These are phyloP conservation scores for Albula goreensis DNA, from an alignment of 2,113 vertebrate species.

Conservation along the genomic window DNA sequence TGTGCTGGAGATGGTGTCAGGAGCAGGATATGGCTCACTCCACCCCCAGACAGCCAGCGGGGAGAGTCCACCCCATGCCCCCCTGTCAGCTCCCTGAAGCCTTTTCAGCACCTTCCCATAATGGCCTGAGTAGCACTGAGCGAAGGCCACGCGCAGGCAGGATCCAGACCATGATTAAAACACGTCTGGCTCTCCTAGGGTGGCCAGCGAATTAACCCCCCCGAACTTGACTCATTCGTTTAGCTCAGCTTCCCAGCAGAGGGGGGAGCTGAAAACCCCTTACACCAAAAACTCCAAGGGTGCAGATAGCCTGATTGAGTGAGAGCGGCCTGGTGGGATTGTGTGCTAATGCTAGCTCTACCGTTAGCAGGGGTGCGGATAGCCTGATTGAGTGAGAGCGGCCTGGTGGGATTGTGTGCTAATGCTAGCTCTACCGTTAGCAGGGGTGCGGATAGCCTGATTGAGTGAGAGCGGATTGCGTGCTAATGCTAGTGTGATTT, in stretches of 20 bases:
- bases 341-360: background rate
- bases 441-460: too few relatives aligned
- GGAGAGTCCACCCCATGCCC: background rate
- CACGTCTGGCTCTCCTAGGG: background rate
- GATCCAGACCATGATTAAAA: background rate
- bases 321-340: background rate
- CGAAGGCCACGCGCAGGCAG: background rate
- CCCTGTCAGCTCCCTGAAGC: background rate
- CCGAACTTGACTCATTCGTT: slow-evolving; percentile 8
- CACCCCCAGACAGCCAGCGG: background rate
- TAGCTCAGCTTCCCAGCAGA: background rate
- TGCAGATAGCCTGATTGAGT: background rate
- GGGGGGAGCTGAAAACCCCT: background rate
- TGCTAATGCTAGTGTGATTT: too few relatives aligned
- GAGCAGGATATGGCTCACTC: background rate
- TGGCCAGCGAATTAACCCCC: slow-evolving; percentile 5
- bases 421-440: too few relatives aligned
- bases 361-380: too few relatives aligned
- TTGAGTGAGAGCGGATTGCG: too few relatives aligned
- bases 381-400: too few relatives aligned
- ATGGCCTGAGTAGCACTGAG: background rate
- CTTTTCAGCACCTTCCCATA: background rate
- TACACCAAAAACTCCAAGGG: background rate
- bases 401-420: too few relatives aligned
- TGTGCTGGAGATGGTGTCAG: too few relatives aligned